phyloP scores from a whole-genome alignment of 2,113 vertebrate species.

The Vulpes lagopus region DNA sequence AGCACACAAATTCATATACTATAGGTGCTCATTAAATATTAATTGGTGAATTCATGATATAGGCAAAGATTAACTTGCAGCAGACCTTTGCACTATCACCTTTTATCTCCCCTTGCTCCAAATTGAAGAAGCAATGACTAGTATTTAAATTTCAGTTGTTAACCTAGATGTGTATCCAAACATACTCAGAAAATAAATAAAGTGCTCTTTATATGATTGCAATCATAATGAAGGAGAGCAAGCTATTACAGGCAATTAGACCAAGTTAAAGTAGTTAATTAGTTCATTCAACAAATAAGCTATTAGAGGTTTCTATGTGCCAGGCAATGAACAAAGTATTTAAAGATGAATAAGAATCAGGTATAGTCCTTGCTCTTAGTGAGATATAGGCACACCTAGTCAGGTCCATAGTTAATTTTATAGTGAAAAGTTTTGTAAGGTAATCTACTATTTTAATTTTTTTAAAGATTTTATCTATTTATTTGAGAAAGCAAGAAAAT shows the following conservation, averaged over 20 bases:
- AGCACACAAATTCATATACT: not conserved
- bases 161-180: constrained; percentile 26
- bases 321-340: not conserved
- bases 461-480: not conserved
- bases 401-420: not conserved
- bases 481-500: not conserved
- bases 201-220: not conserved
- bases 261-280: constrained; percentile 39
- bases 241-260: not conserved
- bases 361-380: not conserved
- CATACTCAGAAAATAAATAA: constrained; percentile 22
- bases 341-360: not conserved
- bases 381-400: not conserved
- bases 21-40: constrained; percentile 41
- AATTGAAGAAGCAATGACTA: not conserved
- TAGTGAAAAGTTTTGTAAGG: not conserved
- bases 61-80: not conserved
- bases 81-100: not conserved
- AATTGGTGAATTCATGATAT: constrained; percentile 16
- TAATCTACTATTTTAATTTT: constrained; percentile 31
- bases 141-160: constrained; percentile 52
- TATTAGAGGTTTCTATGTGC: not conserved
- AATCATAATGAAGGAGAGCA: not conserved
- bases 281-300: constrained; percentile 44
- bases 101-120: not conserved